Evolutionary conservation across 2,888 invertebrate species (phyloP), one percentile per base, ranked within the genome.

Genomic region (Drosophila nigricruria): DNA sequence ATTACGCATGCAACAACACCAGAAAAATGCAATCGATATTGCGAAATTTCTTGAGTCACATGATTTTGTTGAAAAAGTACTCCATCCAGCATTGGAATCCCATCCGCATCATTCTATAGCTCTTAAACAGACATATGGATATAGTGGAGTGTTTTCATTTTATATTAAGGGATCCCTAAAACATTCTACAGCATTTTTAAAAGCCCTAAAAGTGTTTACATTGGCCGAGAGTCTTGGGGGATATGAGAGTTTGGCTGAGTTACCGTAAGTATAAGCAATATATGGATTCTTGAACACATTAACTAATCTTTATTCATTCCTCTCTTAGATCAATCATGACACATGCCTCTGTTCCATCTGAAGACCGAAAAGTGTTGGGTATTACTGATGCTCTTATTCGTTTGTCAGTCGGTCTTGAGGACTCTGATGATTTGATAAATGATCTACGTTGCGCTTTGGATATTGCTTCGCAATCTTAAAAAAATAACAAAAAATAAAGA

Each of bases 151-250:
- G 94, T 94, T 99, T 85, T 96, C 97, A 18, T 97, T 99, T 90
- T 97, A 96, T 87, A 94, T 98, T 27, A 96, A 96, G 86, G 98
- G 98, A 1, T 96, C 94, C 5, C 89, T 96, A 42, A 93, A 95
- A 63, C 95, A 97, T 81, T 95, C 97, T 0, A 94, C 94, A 64
- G 95, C 94, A 62, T 97, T 99, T 90, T 93, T 98, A 25, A 94
- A 95, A 79, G 92, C 95, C 8, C 93, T 98, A 34, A 96, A 97
- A 93, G 84, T 98, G 27, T 98, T 98, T 92, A 95, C 95, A 1
- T 93, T 98, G 58, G 99, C 99, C 5, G 99, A 98, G 92, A 98
- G 98, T 91, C 94, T 99, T 70, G 99, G 99, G 54, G 98, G 98
- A 63, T 98, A 96, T 89, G 98, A 99, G 92, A 98, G 98, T 91